Base-by-base conservation (phyloP, 2,113 vertebrate genomes). In the Scartelaos histophorus region DNA sequence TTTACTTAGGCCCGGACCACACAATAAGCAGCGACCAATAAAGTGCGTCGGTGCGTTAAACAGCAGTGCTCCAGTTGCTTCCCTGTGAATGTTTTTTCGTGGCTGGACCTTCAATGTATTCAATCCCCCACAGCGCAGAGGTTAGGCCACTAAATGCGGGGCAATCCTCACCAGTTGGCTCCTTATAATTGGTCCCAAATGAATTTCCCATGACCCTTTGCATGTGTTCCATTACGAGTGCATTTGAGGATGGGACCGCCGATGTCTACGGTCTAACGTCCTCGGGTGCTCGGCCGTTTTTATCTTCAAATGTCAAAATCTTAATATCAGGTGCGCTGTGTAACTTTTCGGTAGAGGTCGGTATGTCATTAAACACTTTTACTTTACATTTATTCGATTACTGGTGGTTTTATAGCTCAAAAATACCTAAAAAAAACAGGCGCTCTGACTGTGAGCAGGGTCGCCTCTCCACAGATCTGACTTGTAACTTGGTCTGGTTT, bases 181-280 rank as follows among this genome's bases (percentile, higher is more conserved):
- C 16, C 34, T 64, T 77, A 78, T 89, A 88, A 91, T 90, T 91
- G 84, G 70, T 65, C 49, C 66, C 66, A 7, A 74, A 73, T 76
- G 72, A 56, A 66, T 85, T 91, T 90, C 90, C 84, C 90, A 91
- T 87, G 89, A 92, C 89, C 90, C 29, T 51, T n/a, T 46, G 38
- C 66, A 21, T 12, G 46, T 60, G 57, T 71, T 57, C 17, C 38
- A 66, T 71, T 79, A 82, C 72, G 77, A 70, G 73, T 56, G n/a
- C 7, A 49, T 69, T 21, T 76, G 29, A 62, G 76, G 69, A 13
- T 71, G 69, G 61, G 68, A 68, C 85, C 82, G 78, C 83, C 78
- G 80, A 67, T 12, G n/a, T 54, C 53, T 54, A n/a, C 7, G 13
- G 4, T 54, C 5, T 19, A 9, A 1, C 2, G 22, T 15, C 56